phyloP scores from a whole-genome alignment of 2,113 vertebrate genomes.

The Antigone vipio region DNA sequence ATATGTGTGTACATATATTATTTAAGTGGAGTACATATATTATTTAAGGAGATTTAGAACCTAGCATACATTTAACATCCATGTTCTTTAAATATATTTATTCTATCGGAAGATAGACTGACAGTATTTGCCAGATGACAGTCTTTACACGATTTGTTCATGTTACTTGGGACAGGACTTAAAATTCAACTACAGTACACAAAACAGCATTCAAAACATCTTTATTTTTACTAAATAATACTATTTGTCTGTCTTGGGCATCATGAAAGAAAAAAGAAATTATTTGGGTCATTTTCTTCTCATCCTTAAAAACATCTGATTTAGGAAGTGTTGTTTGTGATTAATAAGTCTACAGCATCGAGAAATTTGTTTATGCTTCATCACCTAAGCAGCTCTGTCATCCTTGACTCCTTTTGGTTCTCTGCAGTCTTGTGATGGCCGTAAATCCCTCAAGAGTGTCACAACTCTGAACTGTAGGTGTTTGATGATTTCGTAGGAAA shows the following conservation, averaged over 20 bases:
- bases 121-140: not conserved
- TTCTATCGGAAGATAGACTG: not conserved
- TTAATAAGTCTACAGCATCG: not conserved
- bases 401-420: not conserved
- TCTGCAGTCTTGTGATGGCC: not conserved
- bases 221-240: not conserved
- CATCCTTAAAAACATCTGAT: not conserved
- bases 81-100: slow-evolving; percentile 5
- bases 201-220: not conserved
- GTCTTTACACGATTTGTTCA: not conserved
- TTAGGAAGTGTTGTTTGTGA: not conserved
- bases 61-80: not conserved
- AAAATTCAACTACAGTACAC: not conserved
- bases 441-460: not conserved
- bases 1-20: not conserved
- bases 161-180: not conserved
- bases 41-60: slow-evolving; percentile 31
- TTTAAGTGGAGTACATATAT: slow-evolving; percentile 14
- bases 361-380: not conserved
- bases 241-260: not conserved
- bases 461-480: not conserved
- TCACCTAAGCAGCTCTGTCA: slow-evolving; percentile 11
- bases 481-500: not conserved
- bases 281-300: not conserved
- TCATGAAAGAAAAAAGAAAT: not conserved